A percentile compares a stretch with the other conserved stretches of the same genome.
These are phyloP conservation scores for human DNA, from an alignment of 2,113 vertebrate species.

Conservation along the genomic window DNA sequence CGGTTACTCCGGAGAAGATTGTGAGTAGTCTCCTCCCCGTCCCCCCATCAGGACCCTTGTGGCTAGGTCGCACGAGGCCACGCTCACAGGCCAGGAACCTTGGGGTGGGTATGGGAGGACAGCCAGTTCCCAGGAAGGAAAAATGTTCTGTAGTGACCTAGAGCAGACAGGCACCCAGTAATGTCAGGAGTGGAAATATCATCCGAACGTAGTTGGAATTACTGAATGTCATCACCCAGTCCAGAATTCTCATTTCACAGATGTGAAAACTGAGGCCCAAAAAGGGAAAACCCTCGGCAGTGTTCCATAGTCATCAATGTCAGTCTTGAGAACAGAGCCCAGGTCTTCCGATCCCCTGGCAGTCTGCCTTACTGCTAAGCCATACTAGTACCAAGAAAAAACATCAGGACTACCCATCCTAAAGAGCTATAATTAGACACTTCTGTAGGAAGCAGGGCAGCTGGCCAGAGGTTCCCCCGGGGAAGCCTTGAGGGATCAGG, in stretches of 20 bases:
- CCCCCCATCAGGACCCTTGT: neutral
- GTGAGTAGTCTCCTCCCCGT: conserved; percentile 86
- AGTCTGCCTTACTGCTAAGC: neutral
- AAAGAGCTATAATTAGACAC: neutral
- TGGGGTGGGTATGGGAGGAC: neutral
- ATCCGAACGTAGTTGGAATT: neutral
- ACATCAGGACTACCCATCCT: neutral
- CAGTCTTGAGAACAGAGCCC: neutral
- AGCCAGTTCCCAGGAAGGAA: neutral
- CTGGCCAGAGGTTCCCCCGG: neutral
- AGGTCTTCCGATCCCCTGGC: neutral
- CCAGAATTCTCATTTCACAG: too few relatives aligned
- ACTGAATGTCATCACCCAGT: accelerated
- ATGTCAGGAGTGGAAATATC: neutral
- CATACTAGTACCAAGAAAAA: neutral
- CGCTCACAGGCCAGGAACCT: neutral
- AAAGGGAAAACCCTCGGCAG: neutral
- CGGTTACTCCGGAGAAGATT: conserved; percentile 96
- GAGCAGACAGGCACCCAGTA: neutral
- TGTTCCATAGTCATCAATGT: neutral
- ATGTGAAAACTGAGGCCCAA: neutral
- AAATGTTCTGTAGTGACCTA: neutral
- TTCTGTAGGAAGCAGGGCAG: neutral
- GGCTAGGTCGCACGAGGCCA: neutral
- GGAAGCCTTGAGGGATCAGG: neutral